These are phyloP conservation scores for Nettapus auritus DNA, from an alignment of 2,113 vertebrate species.

Conservation along the genomic window DNA sequence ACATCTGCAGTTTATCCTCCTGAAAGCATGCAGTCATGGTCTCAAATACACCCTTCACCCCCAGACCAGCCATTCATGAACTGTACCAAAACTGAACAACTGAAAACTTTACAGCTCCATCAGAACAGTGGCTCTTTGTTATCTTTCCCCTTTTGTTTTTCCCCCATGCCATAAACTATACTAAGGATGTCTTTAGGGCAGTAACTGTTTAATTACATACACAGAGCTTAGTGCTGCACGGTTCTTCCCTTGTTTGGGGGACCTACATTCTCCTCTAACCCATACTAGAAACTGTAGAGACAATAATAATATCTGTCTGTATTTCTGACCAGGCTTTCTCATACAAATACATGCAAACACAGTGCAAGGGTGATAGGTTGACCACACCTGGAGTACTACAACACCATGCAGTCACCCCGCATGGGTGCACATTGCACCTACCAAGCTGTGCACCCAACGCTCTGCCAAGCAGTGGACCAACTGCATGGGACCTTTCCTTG, in stretches of 20 bases:
- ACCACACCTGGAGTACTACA: background rate
- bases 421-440: background rate
- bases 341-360: background rate
- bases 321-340: background rate
- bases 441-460: background rate
- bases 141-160: background rate
- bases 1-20: background rate
- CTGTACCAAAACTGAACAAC: background rate
- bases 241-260: background rate
- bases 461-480: background rate
- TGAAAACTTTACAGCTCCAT: background rate
- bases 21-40: background rate
- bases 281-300: background rate
- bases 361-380: background rate
- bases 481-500: background rate
- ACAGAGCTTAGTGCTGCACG: fast-evolving
- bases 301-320: background rate
- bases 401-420: background rate
- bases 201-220: background rate
- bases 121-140: background rate
- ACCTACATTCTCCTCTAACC: background rate
- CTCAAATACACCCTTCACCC: slow-evolving; percentile 5
- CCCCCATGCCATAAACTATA: background rate
- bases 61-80: background rate
- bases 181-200: background rate